Base-by-base conservation (phyloP, 2,113 vertebrate genomes). In the Oxyruncus cristatus region DNA sequence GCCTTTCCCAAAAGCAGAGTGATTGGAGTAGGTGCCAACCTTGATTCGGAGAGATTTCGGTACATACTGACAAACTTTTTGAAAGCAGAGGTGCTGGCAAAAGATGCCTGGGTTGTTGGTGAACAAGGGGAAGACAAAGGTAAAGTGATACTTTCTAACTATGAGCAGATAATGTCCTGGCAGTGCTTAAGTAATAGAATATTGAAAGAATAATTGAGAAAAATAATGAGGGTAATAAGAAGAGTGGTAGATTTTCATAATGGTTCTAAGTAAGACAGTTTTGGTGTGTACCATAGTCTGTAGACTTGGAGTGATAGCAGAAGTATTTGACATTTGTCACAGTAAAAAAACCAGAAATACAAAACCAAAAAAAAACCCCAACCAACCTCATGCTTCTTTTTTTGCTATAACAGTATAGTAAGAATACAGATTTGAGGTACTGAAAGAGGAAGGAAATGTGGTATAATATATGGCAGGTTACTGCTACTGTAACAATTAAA, bases 101-200 rank as follows among this genome's bases (percentile, higher is more conserved):
- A 98, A 96, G 97, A 98, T 66, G 98, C 98, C 49, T 99, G 99
- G 99, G 95, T 99, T 94, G 97, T 99, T 63, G 99, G 99, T 87
- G 99, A 99, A 81, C 98, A 98, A 41, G 99, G 99, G 8, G 99
- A 99, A 93, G 98, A 98, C 95, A 99, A 99, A 98, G 98, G 99
- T 99, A 98, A 98, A 96, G 16, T 12, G 35, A 67, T 87, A 9
- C 14, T 53, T 73, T 39, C 28, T 86, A 27, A 65, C 12, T 68
- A 1, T 41, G 35, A 65, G 49, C 32, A 37, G 63, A 11, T 82
- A 53, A 59, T 58, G 22, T 65, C 37, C 32, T 91, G 44, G 32
- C 23, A 79, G 26, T 68, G 42, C 53, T 80, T 65, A 52, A 84
- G 22, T 89, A 80, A 67, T 19, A 47, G 21, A 83, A 76, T 80